Evolutionary conservation across 2,888 invertebrate species (phyloP).

Genomic region (Ochlodes sylvanus): DNA sequence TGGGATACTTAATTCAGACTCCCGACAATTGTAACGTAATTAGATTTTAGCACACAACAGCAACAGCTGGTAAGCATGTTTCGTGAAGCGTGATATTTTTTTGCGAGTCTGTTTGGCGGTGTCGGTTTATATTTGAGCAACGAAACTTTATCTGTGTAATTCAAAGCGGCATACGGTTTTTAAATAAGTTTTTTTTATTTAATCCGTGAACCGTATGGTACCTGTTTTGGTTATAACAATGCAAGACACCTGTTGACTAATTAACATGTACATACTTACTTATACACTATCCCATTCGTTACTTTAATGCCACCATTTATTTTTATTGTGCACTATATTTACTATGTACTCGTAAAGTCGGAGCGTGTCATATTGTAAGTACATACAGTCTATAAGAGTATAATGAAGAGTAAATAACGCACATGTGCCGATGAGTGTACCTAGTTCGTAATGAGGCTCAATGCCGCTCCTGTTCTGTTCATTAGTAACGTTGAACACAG

Average conservation of each 20-base stretch:
- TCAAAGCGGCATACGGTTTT: slow-evolving; percentile 48
- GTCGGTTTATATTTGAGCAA: slow-evolving; percentile 72
- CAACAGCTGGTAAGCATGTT: slow-evolving; percentile 72
- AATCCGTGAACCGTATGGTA: background rate
- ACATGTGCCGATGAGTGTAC: slow-evolving; percentile 31
- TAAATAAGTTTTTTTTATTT: slow-evolving; percentile 3
- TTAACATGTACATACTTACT: background rate
- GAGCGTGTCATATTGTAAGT: slow-evolving; percentile 12
- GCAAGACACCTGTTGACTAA: slow-evolving; percentile 23
- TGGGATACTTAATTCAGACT: slow-evolving; percentile 15
- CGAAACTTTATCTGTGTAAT: slow-evolving; percentile 67
- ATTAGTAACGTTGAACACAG: slow-evolving; percentile 56
- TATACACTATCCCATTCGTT: background rate
- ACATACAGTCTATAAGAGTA: background rate
- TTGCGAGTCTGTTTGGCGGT: slow-evolving; percentile 68
- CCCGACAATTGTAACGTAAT: slow-evolving; percentile 31
- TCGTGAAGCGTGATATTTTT: slow-evolving; percentile 76
- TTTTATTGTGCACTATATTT: slow-evolving; percentile 1
- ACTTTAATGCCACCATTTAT: slow-evolving; percentile 1
- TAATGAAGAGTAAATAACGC: slow-evolving; percentile 20
- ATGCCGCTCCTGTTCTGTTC: slow-evolving; percentile 54
- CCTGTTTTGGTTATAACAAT: slow-evolving; percentile 14
- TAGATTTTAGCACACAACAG: slow-evolving; percentile 30
- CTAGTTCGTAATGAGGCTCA: slow-evolving; percentile 55
- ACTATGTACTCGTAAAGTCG: background rate